These are phyloP conservation scores for Chloroclysta siterata DNA, from an alignment of 2,888 invertebrate genomes.

Conservation along the genomic window DNA sequence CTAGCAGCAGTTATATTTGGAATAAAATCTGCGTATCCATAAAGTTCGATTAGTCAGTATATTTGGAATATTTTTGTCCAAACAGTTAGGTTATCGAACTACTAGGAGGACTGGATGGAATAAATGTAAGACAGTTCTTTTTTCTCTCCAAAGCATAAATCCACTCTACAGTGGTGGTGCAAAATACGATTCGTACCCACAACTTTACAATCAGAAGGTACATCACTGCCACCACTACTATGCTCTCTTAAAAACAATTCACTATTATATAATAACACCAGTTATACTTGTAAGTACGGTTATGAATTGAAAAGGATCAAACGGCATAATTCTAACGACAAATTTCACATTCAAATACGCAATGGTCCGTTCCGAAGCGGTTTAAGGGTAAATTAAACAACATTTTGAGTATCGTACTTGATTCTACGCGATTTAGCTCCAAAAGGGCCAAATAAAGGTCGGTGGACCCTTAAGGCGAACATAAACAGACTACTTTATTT, in stretches of 20 bases:
- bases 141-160: no score
- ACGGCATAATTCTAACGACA: background rate
- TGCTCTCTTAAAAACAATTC: background rate
- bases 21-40: no score
- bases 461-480: constrained; percentile 18
- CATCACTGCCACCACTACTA: no score
- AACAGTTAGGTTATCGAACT: no score
- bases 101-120: no score
- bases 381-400: constrained; percentile 25
- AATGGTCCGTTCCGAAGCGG: constrained; percentile 13
- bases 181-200: no score
- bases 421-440: constrained; percentile 20
- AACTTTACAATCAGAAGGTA: no score
- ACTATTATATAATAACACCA: background rate
- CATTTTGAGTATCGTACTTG: constrained; percentile 17
- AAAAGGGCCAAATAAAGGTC: constrained; percentile 18
- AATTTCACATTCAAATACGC: background rate
- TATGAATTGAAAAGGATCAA: background rate
- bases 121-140: no score
- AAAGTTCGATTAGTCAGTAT: no score
- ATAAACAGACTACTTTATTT: constrained; percentile 31
- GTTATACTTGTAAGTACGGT: background rate
- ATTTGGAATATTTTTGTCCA: no score
- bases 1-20: no score
- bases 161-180: no score